phyloP scores from a whole-genome alignment of 2,113 vertebrate genomes.

The Strix uralensis region DNA sequence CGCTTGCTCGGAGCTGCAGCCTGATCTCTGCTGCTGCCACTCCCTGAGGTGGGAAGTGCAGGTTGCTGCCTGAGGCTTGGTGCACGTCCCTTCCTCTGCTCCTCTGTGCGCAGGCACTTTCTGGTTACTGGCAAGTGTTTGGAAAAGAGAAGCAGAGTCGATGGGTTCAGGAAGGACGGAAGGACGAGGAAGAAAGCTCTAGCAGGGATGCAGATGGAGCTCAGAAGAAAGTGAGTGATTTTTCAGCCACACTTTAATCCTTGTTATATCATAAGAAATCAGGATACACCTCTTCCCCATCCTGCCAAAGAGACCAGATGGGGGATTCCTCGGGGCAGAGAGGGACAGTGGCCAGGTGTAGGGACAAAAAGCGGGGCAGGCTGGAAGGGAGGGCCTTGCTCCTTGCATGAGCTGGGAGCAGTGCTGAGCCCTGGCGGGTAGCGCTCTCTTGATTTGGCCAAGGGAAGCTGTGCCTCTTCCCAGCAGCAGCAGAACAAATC shows the following conservation, averaged over 20 bases:
- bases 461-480: not conserved
- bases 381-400: not conserved
- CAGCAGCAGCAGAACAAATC: not conserved
- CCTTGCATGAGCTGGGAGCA: fast-evolving
- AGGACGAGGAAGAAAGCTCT: not conserved
- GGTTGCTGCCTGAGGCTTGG: not conserved
- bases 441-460: not conserved
- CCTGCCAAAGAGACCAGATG: not conserved
- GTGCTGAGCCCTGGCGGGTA: not conserved
- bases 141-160: not conserved
- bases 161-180: not conserved
- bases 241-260: not conserved
- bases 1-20: fast-evolving
- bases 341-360: not conserved
- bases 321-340: not conserved
- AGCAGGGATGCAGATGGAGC: not conserved
- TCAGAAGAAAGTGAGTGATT: not conserved
- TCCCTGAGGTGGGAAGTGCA: not conserved
- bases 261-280: not conserved
- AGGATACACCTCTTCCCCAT: not conserved
- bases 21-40: not conserved
- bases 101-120: not conserved
- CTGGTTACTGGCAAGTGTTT: not conserved
- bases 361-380: not conserved
- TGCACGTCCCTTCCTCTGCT: not conserved